phyloP scores from a whole-genome alignment of 2,888 invertebrate species.

The Diaphora mendica region DNA sequence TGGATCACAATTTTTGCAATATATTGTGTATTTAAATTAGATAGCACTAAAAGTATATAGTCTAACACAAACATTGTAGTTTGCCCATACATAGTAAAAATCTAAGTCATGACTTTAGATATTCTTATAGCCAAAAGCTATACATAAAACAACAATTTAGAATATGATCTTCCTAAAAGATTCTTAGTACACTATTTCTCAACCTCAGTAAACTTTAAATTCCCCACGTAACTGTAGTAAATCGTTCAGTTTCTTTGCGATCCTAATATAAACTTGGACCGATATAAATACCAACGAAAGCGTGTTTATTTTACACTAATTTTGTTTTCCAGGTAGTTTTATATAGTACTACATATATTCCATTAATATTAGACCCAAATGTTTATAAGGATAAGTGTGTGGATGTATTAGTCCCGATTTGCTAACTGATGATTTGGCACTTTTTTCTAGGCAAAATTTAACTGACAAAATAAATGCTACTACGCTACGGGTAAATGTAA shows the following conservation, averaged over 20 bases:
- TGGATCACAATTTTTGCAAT: too few relatives aligned
- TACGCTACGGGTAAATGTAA: background rate
- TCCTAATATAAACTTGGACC: too few relatives aligned
- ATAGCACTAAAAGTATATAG: too few relatives aligned
- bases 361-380: too few relatives aligned
- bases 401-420: too few relatives aligned
- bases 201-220: constrained; percentile 4
- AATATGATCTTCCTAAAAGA: background rate
- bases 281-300: background rate
- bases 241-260: background rate
- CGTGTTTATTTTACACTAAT: background rate
- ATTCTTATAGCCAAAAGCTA: background rate
- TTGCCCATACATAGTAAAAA: too few relatives aligned
- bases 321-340: background rate
- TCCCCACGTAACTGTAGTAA: constrained; percentile 1
- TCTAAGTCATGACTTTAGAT: background rate
- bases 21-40: too few relatives aligned
- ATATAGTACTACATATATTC: too few relatives aligned
- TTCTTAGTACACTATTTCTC: background rate
- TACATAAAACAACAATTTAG: background rate
- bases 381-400: too few relatives aligned
- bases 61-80: too few relatives aligned
- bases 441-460: too few relatives aligned
- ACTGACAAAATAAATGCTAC: background rate
- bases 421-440: too few relatives aligned